Conservation (phyloP, 1,140 invertebrate genomes). For the Rhynchophorus ferrugineus region DNA sequence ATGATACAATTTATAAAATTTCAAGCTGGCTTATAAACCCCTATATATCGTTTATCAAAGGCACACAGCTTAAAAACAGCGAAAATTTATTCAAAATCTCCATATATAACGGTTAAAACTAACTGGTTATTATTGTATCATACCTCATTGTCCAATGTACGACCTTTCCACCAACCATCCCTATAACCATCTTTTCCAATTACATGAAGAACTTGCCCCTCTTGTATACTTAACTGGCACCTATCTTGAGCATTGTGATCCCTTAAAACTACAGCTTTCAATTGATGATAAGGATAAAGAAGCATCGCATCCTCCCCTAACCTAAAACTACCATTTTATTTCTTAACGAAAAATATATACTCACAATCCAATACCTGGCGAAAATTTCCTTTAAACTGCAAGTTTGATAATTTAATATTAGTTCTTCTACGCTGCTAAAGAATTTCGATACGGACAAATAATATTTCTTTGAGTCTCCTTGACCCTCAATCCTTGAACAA, state of each 20-base stretch:
- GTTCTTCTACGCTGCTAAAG: constrained; percentile 81
- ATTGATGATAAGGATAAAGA: constrained; percentile 66
- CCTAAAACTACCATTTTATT: constrained; percentile 15
- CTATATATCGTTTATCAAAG: not conserved
- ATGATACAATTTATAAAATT: not conserved
- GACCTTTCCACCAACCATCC: constrained; percentile 35
- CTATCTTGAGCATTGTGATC: constrained; percentile 65
- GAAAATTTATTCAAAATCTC: not conserved
- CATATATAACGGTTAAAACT: not conserved
- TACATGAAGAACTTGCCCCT: constrained; percentile 62
- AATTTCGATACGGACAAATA: constrained; percentile 84
- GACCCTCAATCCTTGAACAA: constrained; percentile 48
- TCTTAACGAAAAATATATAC: constrained; percentile 3
- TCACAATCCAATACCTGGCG: constrained; percentile 51
- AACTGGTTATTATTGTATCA: not conserved
- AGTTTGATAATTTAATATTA: constrained; percentile 84
- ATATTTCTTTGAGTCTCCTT: constrained; percentile 47
- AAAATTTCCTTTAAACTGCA: constrained; percentile 87
- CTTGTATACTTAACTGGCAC: constrained; percentile 67
- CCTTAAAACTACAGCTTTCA: constrained; percentile 66
- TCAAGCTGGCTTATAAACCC: no score
- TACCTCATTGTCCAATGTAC: constrained; percentile 27
- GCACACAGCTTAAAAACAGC: not conserved
- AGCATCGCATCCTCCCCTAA: constrained; percentile 54
- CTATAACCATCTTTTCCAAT: constrained; percentile 35